These are phyloP conservation scores for Achroia grisella DNA, from an alignment of 1,140 invertebrate species.

Conservation along the genomic window DNA sequence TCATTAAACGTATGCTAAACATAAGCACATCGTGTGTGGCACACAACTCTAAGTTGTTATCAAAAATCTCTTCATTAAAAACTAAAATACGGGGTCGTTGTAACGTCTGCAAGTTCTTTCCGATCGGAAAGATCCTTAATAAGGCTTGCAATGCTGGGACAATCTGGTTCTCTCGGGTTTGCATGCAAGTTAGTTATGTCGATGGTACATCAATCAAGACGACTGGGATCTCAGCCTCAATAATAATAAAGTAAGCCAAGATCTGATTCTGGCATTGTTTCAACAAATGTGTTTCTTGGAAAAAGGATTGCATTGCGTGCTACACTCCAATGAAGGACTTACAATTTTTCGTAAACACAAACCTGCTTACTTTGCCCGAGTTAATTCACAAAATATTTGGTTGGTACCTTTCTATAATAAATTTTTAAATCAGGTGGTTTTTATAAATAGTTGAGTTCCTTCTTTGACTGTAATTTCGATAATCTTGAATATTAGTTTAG, in stretches of 20 bases:
- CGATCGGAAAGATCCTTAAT: conserved; percentile 3
- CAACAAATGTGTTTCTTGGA: conserved; percentile 27
- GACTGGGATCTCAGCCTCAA: conserved; percentile 16
- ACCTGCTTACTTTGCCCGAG: neutral
- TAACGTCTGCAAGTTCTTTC: conserved; percentile 4
- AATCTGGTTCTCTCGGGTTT: conserved; percentile 7
- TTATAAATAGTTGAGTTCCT: too few relatives aligned
- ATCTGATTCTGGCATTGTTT: conserved; percentile 21
- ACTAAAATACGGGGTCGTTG: conserved; percentile 15
- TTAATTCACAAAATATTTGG: too few relatives aligned
- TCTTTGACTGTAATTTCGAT: too few relatives aligned
- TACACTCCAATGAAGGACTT: conserved; percentile 12
- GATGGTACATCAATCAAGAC: conserved; percentile 24
- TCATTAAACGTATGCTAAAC: conserved; percentile 5
- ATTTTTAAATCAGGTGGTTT: too few relatives aligned
- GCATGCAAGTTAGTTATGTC: conserved; percentile 20
- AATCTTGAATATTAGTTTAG: too few relatives aligned
- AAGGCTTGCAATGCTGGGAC: conserved; percentile 4
- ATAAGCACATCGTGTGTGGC: conserved; percentile 19
- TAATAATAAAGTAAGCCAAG: conserved; percentile 32
- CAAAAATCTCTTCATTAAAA: conserved; percentile 26
- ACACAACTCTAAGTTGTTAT: conserved; percentile 11
- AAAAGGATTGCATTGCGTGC: conserved; percentile 20
- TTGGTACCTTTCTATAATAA: too few relatives aligned
- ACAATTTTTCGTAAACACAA: conserved; percentile 10